Evolutionary conservation across 2,113 vertebrate species (phyloP).

Genomic region (Entelurus aequoreus): DNA sequence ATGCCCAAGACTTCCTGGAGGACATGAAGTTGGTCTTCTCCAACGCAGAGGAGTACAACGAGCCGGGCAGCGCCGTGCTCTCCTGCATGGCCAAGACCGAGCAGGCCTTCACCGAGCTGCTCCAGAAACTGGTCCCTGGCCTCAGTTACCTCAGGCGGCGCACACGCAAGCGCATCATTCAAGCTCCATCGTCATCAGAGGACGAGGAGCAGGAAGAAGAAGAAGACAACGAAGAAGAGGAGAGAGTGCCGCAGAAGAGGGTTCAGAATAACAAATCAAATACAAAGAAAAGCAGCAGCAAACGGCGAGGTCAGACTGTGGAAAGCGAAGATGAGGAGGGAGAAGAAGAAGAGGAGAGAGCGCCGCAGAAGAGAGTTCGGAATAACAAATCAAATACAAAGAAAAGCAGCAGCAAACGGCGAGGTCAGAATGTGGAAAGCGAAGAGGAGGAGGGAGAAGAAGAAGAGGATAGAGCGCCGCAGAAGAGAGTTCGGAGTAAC

Average conservation of each 20-base stretch:
- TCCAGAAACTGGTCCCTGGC: conserved; percentile 87
- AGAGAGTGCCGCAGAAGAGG: conserved; percentile 3
- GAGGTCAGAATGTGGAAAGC: conserved; percentile 31
- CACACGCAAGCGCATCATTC: conserved; percentile 71
- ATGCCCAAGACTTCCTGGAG: conserved; percentile 82
- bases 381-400: conserved; percentile 51
- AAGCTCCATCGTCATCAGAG: conserved; percentile 33
- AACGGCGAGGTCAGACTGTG: no score
- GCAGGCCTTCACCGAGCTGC: conserved; percentile 83
- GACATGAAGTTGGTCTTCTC: conserved; percentile 92
- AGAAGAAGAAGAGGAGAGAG: conserved; percentile 15
- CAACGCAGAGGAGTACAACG: conserved; percentile 92
- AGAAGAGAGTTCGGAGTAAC: no score
- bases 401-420: conserved; percentile 15
- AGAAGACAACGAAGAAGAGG: conserved; percentile 48
- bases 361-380: conserved; percentile 51
- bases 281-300: no score
- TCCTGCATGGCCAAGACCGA: conserved; percentile 88
- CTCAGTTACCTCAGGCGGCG: conserved; percentile 84
- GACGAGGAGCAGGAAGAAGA: conserved; percentile 36
- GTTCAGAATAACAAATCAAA: no score
- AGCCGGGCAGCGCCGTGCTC: conserved; percentile 83
- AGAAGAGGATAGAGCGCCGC: conserved; percentile 50
- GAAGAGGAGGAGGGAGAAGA: conserved; percentile 46
- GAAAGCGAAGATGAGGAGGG: conserved; percentile 10